Conservation (phyloP, 2,888 invertebrate species). For the Pterostichus niger region DNA sequence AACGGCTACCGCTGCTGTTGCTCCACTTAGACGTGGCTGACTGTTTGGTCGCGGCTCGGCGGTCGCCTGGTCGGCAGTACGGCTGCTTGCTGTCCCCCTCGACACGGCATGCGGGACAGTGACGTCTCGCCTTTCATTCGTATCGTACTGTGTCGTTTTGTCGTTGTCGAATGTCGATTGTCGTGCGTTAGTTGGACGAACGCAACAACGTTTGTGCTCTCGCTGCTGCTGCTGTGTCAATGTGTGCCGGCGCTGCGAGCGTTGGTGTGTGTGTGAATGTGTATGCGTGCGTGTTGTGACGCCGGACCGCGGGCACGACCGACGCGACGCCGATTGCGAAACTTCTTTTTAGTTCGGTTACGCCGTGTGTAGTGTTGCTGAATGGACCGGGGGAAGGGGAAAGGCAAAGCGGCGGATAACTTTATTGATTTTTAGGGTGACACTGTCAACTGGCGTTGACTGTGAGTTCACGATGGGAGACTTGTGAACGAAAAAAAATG, state of each 20-base stretch:
- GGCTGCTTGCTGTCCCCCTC: slow-evolving; percentile 68
- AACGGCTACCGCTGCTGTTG: slow-evolving; percentile 71
- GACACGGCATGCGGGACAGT: slow-evolving; percentile 70
- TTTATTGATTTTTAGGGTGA: slow-evolving; percentile 85
- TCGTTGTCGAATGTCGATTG: slow-evolving; percentile 2
- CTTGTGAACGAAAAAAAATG: slow-evolving; percentile 78
- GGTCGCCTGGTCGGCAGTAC: background rate
- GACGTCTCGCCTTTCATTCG: slow-evolving; percentile 66
- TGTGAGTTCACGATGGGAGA: slow-evolving; percentile 78
- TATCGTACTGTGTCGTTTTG: slow-evolving; percentile 64
- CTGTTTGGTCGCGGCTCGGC: slow-evolving; percentile 69
- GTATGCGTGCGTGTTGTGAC: slow-evolving; percentile 64
- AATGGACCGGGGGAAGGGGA: slow-evolving; percentile 76
- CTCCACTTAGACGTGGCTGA: slow-evolving; percentile 75
- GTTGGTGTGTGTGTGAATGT: slow-evolving; percentile 44
- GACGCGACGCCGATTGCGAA: slow-evolving; percentile 66
- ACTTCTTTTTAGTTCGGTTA: slow-evolving; percentile 68
- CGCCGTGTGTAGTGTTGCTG: slow-evolving; percentile 75
- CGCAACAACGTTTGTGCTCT: background rate
- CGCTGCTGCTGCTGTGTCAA: background rate
- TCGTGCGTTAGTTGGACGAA: background rate
- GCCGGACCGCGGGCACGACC: slow-evolving; percentile 51
- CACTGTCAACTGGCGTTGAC: slow-evolving; percentile 81
- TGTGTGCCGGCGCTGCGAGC: slow-evolving; percentile 3
- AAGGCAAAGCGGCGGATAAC: slow-evolving; percentile 78